Base-by-base conservation (phyloP, 1,140 invertebrate genomes). In the Pogonomyrmex barbatus region DNA sequence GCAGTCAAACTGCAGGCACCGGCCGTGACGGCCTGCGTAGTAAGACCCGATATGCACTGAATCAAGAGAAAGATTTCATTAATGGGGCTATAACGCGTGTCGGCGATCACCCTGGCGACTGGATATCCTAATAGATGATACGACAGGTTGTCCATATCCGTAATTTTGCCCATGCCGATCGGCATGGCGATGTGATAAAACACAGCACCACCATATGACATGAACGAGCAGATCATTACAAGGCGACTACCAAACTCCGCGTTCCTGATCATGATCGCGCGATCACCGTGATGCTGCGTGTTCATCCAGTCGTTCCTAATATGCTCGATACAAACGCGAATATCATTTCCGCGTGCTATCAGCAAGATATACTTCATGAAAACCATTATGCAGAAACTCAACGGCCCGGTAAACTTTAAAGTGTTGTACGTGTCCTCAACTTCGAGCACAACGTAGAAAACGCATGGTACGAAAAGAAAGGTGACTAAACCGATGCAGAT, bases 341-440 rank as follows among this genome's bases (percentile, higher is more conserved):
- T 93, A 2, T 93, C 87, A 0, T 54, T 10, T 3, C 78, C 84
- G 24, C 82, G 89, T 0, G 75, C 36, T 0, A 93, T 84, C 0
- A 94, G 50, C 2, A 68, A 92, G 4, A 63, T 89, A 9, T 94
- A 93, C 54, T 94, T 94, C 1, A 81, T n/a, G 9, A 93, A 87
- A 0, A 90, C 90, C 91, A 93, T 94, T 4, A 91, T 0, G 60
- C 89, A 90, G 71, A 94, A 94, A 30, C 88, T 93, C 65, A 93
- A 36, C 0, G 93, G 92, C 2, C 93, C 94, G 2, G 89, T 89
- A 0, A 93, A 75, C 52, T 92, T 93, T 2, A 94, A 24, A n/a
- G 70, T 92, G 0, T 90, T 62, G 56, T 89, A 86, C 0, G 62
- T 75, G 52, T 93, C 84, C 6, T 93, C 83, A 2, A 92, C 86